Conservation (phyloP, 2,113 vertebrate genomes). For the Heptranchias perlo region DNA sequence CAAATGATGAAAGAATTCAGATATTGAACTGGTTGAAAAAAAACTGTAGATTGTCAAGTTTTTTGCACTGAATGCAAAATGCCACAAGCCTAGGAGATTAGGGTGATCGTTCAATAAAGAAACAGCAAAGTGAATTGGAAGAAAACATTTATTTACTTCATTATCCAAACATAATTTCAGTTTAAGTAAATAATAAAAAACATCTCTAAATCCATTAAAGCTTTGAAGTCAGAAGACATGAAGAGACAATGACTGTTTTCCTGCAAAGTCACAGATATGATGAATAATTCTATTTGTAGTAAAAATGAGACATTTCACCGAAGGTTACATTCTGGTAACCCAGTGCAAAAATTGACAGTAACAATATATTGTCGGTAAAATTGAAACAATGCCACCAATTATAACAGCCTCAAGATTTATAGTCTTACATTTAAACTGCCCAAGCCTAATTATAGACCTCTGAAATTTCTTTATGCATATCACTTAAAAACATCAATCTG, state of each 20-base stretch:
- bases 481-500: neutral
- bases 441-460: neutral
- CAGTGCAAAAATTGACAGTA: constrained; percentile 10
- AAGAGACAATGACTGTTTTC: constrained; percentile 1
- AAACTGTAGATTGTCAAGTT: neutral
- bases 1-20: neutral
- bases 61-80: neutral
- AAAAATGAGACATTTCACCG: constrained; percentile 8
- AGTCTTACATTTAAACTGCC: neutral
- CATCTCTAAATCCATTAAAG: constrained; percentile 26
- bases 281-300: constrained; percentile 14
- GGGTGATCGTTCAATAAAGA: neutral
- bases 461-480: neutral
- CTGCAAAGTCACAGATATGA: constrained; percentile 10
- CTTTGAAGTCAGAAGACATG: constrained; percentile 20
- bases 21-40: neutral
- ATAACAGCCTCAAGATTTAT: constrained; percentile 20
- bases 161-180: constrained; percentile 31
- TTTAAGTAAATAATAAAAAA: constrained; percentile 36
- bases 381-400: constrained; percentile 7
- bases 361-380: neutral
- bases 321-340: neutral
- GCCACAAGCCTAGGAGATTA: neutral
- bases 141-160: constrained; percentile 27
- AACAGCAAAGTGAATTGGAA: neutral